Percentiles rank a stretch among this genome's conserved stretches.
These are phyloP conservation scores for Microcebus griseorufus DNA, from an alignment of 2,113 vertebrate species.

Conservation along the genomic window DNA sequence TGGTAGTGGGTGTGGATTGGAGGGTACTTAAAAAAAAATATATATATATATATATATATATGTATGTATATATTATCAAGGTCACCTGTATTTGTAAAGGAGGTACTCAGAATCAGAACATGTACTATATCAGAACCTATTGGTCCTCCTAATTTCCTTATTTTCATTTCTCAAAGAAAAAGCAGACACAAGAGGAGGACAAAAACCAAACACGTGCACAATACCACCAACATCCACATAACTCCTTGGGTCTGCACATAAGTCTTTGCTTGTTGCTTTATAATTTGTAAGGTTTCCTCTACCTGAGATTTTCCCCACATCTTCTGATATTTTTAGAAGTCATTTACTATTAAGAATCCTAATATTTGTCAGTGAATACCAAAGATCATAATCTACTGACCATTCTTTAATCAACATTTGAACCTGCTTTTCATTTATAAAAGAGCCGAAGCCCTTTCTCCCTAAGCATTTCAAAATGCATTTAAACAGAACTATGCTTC, in stretches of 20 bases:
- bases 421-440: slow-evolving; percentile 22
- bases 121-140: not conserved
- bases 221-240: not conserved
- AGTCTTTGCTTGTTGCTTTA: not conserved
- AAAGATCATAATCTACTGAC: not conserved
- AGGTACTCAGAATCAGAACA: not conserved
- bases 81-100: not conserved
- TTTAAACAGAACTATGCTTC: slow-evolving; percentile 31
- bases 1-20: too few species aligned
- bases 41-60: too few species aligned
- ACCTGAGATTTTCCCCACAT: not conserved
- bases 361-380: not conserved
- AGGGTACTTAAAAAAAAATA: too few species aligned
- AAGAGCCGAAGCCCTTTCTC: not conserved
- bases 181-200: not conserved
- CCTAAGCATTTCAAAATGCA: slow-evolving; percentile 28
- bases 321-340: not conserved
- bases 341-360: not conserved
- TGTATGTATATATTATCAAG: too few species aligned
- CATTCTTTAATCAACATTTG: not conserved
- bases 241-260: not conserved
- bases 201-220: not conserved
- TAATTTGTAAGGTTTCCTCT: not conserved
- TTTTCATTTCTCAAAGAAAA: not conserved
- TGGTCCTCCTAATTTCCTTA: not conserved